Evolutionary conservation across 2,113 vertebrate species (phyloP).

Genomic region (Hemiscyllium ocellatum): DNA sequence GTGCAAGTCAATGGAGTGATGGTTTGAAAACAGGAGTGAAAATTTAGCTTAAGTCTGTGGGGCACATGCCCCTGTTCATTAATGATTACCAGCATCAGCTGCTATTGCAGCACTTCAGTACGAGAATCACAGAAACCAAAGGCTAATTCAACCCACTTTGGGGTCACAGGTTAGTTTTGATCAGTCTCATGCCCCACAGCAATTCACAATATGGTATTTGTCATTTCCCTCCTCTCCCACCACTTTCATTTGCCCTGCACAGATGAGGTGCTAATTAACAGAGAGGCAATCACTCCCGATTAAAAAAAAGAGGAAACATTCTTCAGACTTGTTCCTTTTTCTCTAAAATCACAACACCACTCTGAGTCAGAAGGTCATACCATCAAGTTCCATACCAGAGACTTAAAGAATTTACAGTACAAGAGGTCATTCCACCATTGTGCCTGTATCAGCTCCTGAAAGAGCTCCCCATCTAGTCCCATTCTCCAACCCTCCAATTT

Average conservation of each 20-base stretch:
- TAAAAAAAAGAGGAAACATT: neutral
- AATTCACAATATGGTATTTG: neutral
- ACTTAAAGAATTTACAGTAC: neutral
- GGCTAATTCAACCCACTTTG: neutral
- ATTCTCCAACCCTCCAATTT: too few species aligned
- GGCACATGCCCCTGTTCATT: neutral
- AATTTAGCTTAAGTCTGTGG: neutral
- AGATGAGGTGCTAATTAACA: neutral
- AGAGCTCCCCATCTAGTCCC: too few species aligned
- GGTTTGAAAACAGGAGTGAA: neutral
- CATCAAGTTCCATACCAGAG: neutral
- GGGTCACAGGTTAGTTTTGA: neutral
- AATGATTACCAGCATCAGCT: neutral
- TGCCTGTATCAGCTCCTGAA: too few species aligned
- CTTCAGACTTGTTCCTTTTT: neutral
- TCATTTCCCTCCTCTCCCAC: neutral
- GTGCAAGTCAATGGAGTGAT: neutral
- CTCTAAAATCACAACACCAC: too few species aligned
- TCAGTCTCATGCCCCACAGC: neutral
- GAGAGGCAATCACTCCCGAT: too few species aligned
- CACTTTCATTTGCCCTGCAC: neutral
- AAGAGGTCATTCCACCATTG: too few species aligned
- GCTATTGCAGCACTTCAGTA: neutral
- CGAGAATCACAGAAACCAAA: neutral
- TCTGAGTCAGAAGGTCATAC: neutral